Evolutionary conservation across 2,797 vertebrate genomes (phyloP), one percentile per base, ranked within the genome.

Genomic region (Danio kyathit): DNA sequence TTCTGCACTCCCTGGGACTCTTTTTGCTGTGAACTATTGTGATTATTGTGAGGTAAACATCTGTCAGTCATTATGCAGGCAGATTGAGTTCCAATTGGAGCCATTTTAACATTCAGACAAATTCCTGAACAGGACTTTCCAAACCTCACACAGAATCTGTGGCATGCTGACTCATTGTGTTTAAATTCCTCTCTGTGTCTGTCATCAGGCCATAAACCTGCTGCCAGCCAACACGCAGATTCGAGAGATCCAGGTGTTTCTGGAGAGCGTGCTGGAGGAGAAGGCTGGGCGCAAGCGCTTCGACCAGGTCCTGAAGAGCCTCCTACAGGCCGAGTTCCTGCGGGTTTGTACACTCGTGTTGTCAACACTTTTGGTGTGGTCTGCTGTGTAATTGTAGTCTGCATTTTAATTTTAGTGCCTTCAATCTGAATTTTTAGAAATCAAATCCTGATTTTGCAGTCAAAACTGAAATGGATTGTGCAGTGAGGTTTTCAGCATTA

Each of bases 201-300:
- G 59, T 38, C 6, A 11, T 5, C 85, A 99, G 98, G 97, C 97
- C 2, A 96, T 99, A 92, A 96, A 99, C 84, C 93, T 99, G 49
- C 95, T 99, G 21, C 98, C 98, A 71, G 97, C 97, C 19, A 99
- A 99, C 90, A 99, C 97, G 21, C 96, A 97, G 90, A 98, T 99
- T 84, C 92, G 91, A n/a, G 97, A 99, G 88, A 99, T 99, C 86
- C 93, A 96, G 40, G 96, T 98, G 65, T 99, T 99, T 89, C 92
- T 99, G 87, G 97, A 99, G 88, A 98, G 97, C 86, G 98, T 99
- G 12, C 94, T 99, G 87, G 97, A 99, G 91, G 97, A 98, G 91
- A 97, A 96, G 63, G 97, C 97, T 10, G 96, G 97, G 90, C 97
- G 94, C 89, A 99, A 95, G 46, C 95, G 97, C 81, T 97, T 95